Evolutionary conservation across 2,888 invertebrate species (phyloP).

Genomic region (Tetragonula carbonaria): DNA sequence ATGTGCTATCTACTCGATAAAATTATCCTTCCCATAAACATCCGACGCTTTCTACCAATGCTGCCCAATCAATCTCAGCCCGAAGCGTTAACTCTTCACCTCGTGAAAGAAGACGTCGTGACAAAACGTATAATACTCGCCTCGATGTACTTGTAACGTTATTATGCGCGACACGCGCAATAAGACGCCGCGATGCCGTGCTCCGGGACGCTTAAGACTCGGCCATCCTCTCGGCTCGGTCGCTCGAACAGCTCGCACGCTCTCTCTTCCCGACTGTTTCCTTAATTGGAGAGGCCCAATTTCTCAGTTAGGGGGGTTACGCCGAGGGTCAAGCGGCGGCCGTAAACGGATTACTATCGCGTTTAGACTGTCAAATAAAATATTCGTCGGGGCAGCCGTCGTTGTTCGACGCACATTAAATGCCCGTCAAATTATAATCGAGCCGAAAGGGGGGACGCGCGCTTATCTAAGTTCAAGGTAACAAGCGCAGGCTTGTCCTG

Average conservation of each 20-base stretch:
- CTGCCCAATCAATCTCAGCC: no score
- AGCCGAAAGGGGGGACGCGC: background rate
- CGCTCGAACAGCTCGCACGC: conserved; percentile 56
- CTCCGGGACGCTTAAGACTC: conserved; percentile 55
- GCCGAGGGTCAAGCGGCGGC: conserved; percentile 46
- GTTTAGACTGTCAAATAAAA: conserved; percentile 59
- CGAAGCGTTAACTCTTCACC: background rate
- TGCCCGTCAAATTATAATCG: background rate
- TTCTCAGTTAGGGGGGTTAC: conserved; percentile 69
- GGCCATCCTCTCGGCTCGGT: conserved; percentile 49
- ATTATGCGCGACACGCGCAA: conserved; percentile 10
- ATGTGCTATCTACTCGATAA: background rate
- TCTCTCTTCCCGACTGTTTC: conserved; percentile 46
- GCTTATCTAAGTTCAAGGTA: conserved; percentile 57
- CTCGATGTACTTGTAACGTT: background rate
- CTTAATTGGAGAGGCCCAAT: conserved; percentile 76
- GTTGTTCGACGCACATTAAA: conserved; percentile 8
- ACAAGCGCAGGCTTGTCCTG: conserved; percentile 23
- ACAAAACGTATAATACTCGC: background rate
- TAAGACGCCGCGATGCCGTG: conserved; percentile 29
- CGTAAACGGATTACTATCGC: conserved; percentile 61
- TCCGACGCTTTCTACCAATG: no score
- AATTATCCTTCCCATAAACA: background rate
- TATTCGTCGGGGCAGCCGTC: conserved; percentile 28
- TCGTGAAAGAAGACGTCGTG: no score